Evolutionary conservation across 2,888 invertebrate genomes (phyloP), one percentile per base, ranked within the genome.

Genomic region (Hoplodrina blanda): DNA sequence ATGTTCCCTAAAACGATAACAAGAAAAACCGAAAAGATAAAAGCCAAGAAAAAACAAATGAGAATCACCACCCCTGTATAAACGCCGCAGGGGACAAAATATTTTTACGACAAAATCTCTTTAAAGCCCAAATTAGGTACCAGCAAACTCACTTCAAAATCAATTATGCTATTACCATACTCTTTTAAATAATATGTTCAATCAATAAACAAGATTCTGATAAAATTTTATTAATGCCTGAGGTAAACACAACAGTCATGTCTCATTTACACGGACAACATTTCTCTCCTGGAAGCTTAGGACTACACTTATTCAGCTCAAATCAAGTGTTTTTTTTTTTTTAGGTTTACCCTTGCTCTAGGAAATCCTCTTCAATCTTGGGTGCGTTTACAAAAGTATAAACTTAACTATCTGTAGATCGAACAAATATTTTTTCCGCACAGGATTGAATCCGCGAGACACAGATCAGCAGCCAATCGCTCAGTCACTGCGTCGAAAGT

Each of bases 91-190:
- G 50, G 44, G 15, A 73, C 15, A n/a, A 19, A 37, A 65, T 17
- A 25, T 37, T 33, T n/a, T 44, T 44, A n/a, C 5, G 10, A 7
- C 5, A 17, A 59, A 62, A 44, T 54, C 33, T 6, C n/a, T 15
- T 19, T 54, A 20, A 52, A 52, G 2, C 37, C 4, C 0, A 44
- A 37, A 52, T n/a, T 41, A 41, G 41, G 41, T 37, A 41, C 50
- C 11, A 20, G 30, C 33, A 59, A 50, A 59, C 5, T 52, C 53
- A 49, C 61, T 64, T 55, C 19, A 52, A 64, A 75, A 69, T 50
- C 60, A 79, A 69, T 79, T 69, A 63, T 37, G 10, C 25, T 37
- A 79, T 78, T 64, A 78, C 37, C 50, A 59, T 44, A 69, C 7
- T 52, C 19, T 52, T 61, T 53, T 11, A 33, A 56, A 49, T 10